Conservation (phyloP, 2,888 invertebrate genomes). For the Celastrina argiolus region DNA sequence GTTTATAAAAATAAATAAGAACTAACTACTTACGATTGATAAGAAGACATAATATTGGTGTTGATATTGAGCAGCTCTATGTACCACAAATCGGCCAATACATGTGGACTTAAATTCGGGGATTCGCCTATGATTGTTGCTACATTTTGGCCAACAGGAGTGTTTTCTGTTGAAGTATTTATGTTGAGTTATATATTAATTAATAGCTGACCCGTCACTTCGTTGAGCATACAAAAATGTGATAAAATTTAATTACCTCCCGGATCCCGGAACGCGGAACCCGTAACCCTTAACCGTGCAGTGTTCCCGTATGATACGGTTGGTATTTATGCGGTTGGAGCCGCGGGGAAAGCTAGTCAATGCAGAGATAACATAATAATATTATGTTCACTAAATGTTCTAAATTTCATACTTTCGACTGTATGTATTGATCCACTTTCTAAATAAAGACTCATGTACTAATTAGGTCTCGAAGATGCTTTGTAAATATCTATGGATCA, state of each 20-base stretch:
- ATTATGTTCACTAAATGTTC: neutral
- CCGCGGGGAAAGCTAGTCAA: too few relatives aligned
- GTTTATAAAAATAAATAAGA: neutral
- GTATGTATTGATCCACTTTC: constrained; percentile 12
- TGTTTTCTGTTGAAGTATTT: constrained; percentile 37
- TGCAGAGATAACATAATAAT: neutral
- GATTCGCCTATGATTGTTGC: constrained; percentile 63
- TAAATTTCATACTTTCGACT: neutral
- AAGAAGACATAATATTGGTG: constrained; percentile 45
- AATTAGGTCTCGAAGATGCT: constrained; percentile 8
- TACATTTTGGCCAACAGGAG: constrained; percentile 58
- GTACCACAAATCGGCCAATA: constrained; percentile 65
- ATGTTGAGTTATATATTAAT: too few relatives aligned
- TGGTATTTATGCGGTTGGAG: too few relatives aligned
- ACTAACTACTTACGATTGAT: constrained; percentile 47
- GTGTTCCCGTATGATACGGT: too few relatives aligned
- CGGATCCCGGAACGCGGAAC: too few relatives aligned
- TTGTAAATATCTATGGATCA: constrained; percentile 15
- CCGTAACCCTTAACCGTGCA: too few relatives aligned
- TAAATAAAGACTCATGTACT: neutral
- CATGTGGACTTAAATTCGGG: constrained; percentile 52
- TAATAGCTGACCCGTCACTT: too few relatives aligned
- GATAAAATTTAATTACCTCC: too few relatives aligned
- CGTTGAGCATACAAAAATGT: too few relatives aligned
- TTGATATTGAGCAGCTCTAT: constrained; percentile 62